phyloP scores from a whole-genome alignment of 2,888 invertebrate genomes.

The Tiliacea citrago region DNA sequence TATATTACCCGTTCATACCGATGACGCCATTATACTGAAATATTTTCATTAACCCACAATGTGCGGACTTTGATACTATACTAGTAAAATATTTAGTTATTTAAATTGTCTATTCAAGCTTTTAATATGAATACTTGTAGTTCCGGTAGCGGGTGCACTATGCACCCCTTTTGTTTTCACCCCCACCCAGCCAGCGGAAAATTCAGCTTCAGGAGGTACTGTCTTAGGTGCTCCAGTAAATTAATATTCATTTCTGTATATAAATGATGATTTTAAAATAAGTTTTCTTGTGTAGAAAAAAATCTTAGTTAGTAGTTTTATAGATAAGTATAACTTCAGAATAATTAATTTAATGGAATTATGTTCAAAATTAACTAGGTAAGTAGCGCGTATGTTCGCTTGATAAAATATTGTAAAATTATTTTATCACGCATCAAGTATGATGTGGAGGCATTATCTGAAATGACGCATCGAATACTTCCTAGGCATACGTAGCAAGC shows the following conservation, averaged over 20 bases:
- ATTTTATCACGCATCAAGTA: constrained; percentile 56
- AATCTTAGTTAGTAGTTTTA: background rate
- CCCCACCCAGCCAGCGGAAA: constrained; percentile 5
- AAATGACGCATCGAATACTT: constrained; percentile 61
- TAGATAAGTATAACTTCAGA: background rate
- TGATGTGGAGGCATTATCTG: constrained; percentile 56
- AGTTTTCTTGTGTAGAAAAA: background rate
- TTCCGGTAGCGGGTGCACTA: background rate
- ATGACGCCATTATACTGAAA: constrained; percentile 57
- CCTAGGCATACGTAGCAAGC: constrained; percentile 37
- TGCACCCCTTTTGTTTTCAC: background rate
- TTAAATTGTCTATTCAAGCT: constrained; percentile 9
- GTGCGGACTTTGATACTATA: constrained; percentile 22
- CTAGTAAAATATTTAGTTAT: constrained; percentile 16
- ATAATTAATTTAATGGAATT: background rate
- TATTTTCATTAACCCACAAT: constrained; percentile 28
- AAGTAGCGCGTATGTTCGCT: constrained; percentile 1
- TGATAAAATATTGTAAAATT: constrained; percentile 49
- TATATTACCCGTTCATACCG: constrained; percentile 39
- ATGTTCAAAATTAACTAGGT: constrained; percentile 24
- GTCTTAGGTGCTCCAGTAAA: constrained; percentile 1
- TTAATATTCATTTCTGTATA: constrained; percentile 1
- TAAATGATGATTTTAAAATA: background rate
- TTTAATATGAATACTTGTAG: constrained; percentile 37
- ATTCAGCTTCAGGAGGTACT: background rate